Conservation (phyloP, 2,113 vertebrate genomes). For the Archocentrus centrarchus region DNA sequence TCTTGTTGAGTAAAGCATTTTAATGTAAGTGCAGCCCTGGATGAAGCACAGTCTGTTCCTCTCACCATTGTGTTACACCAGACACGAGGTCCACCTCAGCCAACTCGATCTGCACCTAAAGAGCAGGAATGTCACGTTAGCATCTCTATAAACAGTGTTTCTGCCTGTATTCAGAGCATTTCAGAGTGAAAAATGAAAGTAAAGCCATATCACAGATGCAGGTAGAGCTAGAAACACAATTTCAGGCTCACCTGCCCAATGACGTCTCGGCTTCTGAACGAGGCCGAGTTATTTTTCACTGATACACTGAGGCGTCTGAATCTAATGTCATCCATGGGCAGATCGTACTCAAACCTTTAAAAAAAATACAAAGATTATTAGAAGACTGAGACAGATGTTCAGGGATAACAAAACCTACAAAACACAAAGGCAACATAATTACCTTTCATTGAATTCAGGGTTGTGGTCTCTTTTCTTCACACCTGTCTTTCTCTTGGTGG, state of each 20-base stretch:
- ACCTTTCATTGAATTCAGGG: conserved; percentile 90
- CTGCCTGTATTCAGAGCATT: not conserved
- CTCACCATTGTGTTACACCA: conserved; percentile 81
- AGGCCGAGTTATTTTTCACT: conserved; percentile 86
- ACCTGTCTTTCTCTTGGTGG: conserved; percentile 88
- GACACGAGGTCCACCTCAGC: conserved; percentile 65
- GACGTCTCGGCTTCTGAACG: conserved; percentile 88
- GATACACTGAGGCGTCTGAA: conserved; percentile 83
- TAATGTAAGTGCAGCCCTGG: not conserved
- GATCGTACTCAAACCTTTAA: conserved; percentile 88
- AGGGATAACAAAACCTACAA: not conserved
- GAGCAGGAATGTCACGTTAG: conserved; percentile 4
- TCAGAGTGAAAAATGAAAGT: not conserved
- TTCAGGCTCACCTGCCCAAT: conserved; percentile 87
- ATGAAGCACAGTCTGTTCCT: not conserved
- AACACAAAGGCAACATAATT: not conserved
- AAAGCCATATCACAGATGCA: not conserved
- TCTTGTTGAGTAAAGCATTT: not conserved
- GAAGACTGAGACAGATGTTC: not conserved
- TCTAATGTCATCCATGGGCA: conserved; percentile 82
- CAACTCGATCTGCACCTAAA: conserved; percentile 78
- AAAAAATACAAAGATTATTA: not conserved
- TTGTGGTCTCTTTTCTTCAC: conserved; percentile 87
- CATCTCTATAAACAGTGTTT: not conserved
- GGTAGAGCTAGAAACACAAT: not conserved